These are phyloP conservation scores for Panthera tigris DNA, from an alignment of 2,113 vertebrate genomes.

Conservation along the genomic window DNA sequence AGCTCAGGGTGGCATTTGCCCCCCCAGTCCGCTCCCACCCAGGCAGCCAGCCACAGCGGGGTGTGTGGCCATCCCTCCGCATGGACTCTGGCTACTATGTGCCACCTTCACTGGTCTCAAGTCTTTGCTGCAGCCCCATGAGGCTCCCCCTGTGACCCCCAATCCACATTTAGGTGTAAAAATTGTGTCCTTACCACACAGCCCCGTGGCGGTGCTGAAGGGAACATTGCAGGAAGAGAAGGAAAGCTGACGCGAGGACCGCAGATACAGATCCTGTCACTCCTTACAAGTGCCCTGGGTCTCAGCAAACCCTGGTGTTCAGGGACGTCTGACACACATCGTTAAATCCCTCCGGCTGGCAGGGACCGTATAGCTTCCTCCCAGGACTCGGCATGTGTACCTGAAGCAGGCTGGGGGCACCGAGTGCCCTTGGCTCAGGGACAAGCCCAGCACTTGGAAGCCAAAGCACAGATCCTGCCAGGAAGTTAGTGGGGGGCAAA, in stretches of 20 bases:
- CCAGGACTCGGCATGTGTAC: not conserved
- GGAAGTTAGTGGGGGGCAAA: not conserved
- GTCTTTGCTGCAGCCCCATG: not conserved
- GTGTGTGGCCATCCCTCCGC: not conserved
- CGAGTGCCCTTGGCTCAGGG: not conserved
- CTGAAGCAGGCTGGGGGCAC: not conserved
- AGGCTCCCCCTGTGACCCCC: not conserved
- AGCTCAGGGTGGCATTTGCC: too few relatives aligned
- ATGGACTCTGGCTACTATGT: accelerated
- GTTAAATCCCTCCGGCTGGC: not conserved
- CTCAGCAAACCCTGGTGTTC: not conserved
- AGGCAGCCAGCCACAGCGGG: not conserved
- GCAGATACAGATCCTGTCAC: not conserved
- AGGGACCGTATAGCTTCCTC: not conserved
- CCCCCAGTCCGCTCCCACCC: accelerated
- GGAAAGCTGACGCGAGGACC: not conserved
- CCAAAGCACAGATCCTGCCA: not conserved
- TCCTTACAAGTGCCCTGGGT: not conserved
- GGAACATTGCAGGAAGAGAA: not conserved
- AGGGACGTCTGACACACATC: not conserved
- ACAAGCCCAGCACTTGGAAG: not conserved
- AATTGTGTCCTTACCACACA: too few relatives aligned
- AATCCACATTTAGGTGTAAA: not conserved
- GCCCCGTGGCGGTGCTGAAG: not conserved
- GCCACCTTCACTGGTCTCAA: not conserved